A percentile compares a stretch with the other conserved stretches of the same genome.
phyloP scores from a whole-genome alignment of 1,140 invertebrate genomes.

The Liolophura sinensis region DNA sequence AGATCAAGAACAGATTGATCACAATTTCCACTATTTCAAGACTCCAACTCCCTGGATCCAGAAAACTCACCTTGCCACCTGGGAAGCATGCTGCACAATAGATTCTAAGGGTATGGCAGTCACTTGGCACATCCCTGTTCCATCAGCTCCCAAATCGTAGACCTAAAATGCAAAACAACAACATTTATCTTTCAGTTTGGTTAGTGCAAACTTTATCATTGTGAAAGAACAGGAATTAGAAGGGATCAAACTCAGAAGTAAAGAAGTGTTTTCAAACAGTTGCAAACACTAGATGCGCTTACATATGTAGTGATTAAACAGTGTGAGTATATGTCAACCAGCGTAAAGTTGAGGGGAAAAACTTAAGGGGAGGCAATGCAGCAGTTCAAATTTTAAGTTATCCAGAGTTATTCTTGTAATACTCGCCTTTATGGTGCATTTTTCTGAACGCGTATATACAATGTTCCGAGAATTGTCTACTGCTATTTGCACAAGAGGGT shows the following conservation, averaged over 20 bases:
- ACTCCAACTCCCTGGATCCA: not conserved
- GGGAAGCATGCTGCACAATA: slow-evolving; percentile 75
- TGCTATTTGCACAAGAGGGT: slow-evolving; percentile 86
- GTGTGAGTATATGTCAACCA: not conserved
- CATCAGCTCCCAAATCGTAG: slow-evolving; percentile 85
- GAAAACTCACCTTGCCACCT: slow-evolving; percentile 75
- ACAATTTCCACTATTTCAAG: too few relatives aligned
- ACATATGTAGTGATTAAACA: too few relatives aligned
- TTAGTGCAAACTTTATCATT: too few relatives aligned
- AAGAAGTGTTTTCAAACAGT: too few relatives aligned
- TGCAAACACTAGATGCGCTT: too few relatives aligned
- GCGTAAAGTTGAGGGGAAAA: not conserved
- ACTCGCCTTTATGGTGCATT: slow-evolving; percentile 63
- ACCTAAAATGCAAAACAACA: slow-evolving; percentile 70
- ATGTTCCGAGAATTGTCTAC: slow-evolving; percentile 90
- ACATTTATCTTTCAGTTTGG: too few relatives aligned
- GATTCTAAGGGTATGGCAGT: slow-evolving; percentile 77
- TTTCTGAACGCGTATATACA: slow-evolving; percentile 81
- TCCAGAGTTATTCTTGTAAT: not conserved
- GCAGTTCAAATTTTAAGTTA: not conserved
- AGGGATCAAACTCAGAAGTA: too few relatives aligned
- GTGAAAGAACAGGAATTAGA: too few relatives aligned
- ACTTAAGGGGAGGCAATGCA: not conserved
- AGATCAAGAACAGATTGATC: too few relatives aligned
- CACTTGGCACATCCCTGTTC: slow-evolving; percentile 72